Base-by-base conservation (phyloP, 92 coral and sea anemone species). In the Anthopleura xanthogrammica region DNA sequence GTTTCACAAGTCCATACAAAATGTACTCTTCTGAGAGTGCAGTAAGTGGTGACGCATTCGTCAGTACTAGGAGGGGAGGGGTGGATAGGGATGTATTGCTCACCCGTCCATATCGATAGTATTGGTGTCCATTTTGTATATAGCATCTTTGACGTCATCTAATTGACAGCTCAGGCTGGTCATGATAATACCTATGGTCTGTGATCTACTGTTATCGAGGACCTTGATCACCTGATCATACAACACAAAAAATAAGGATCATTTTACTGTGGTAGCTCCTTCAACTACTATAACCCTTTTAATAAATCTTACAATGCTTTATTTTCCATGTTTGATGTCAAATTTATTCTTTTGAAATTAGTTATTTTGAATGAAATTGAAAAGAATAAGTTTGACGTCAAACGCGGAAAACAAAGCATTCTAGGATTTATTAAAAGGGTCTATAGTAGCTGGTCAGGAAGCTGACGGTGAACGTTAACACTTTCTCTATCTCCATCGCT, bases 51-150 rank as follows among this genome's bases (percentile, higher is more conserved):
- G 11, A 50, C 11, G 54, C 1, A 50, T 50, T 50, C 11, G 54
- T 11, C 14, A 54, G 1, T 54, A 14, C 13, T 54, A 11, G 16
- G 14, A 39, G 54, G 29, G 79, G 56, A 40, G 29, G 79, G 79
- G 79, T 74, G 19, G 78, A 0, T 62, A 12, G 64, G n/a, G 52
- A 5, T 19, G 50, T 80, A 16, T 4, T 39, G 14, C 92, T 83
- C 79, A 95, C 98, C 98, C 95, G 41, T 95, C 98, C 95, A 95
- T 90, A 57, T 95, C 98, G 9, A 95, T 88, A 39, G 91, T 90
- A 75, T 92, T 90, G 19, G 95, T 90, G 85, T 95, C 98, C 98
- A 95, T 95, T 62, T 94, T 95, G 84, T 95, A 95, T 72, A 95
- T 87, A 9, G 98, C 98, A 16, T 94, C 91, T 65, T 88, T 94